These are phyloP conservation scores for Elgaria multicarinata DNA, from an alignment of 2,113 vertebrate species.

Conservation along the genomic window DNA sequence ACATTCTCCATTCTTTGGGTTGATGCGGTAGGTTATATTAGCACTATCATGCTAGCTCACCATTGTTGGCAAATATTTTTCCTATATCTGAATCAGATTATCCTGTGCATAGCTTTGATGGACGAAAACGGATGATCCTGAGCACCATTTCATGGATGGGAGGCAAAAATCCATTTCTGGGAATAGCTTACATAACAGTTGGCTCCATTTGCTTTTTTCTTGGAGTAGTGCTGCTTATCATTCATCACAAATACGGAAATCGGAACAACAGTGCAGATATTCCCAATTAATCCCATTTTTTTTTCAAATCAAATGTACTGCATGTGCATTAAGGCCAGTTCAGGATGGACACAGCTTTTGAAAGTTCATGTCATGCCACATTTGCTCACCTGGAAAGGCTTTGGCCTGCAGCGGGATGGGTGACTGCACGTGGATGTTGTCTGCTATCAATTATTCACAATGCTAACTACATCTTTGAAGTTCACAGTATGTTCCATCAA, in stretches of 20 bases:
- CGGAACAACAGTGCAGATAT: slow-evolving; percentile 91
- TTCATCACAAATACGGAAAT: slow-evolving; percentile 95
- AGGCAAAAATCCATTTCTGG: slow-evolving; percentile 97
- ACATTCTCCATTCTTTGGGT: neutral
- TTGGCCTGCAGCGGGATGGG: too few species aligned
- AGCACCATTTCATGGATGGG: slow-evolving; percentile 99
- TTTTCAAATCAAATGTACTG: slow-evolving; percentile 75
- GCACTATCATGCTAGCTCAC: neutral
- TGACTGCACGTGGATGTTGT: too few species aligned
- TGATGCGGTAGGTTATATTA: neutral
- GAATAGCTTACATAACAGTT: slow-evolving; percentile 95
- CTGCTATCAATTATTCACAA: too few species aligned
- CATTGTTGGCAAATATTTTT: slow-evolving; percentile 58
- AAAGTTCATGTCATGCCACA: too few species aligned
- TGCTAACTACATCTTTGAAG: slow-evolving; percentile 50
- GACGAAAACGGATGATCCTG: slow-evolving; percentile 94
- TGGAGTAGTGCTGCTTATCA: slow-evolving; percentile 91
- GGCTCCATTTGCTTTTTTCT: slow-evolving; percentile 96
- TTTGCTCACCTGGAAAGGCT: too few species aligned
- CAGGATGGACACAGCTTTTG: slow-evolving; percentile 71
- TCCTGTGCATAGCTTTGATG: slow-evolving; percentile 93
- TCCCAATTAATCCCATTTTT: slow-evolving; percentile 83
- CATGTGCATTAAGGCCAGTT: slow-evolving; percentile 82
- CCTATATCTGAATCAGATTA: slow-evolving; percentile 89
- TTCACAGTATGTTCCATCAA: slow-evolving; percentile 19